Conservation (phyloP, 1,140 invertebrate species). For the Manduca sexta region DNA sequence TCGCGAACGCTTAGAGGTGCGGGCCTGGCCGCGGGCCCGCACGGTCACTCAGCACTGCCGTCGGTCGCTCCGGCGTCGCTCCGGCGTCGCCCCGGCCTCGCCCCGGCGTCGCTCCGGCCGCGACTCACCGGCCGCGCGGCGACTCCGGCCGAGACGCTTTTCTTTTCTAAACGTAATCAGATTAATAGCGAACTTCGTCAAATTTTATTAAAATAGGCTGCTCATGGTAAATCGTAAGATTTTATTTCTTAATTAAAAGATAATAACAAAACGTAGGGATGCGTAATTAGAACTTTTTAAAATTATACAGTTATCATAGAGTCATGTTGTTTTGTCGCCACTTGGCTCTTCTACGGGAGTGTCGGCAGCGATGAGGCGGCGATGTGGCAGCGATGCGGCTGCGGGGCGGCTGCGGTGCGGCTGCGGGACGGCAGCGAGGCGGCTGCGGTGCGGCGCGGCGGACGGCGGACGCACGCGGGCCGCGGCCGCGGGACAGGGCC, state of each 20-base stretch:
- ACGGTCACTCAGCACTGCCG: slow-evolving; percentile 19
- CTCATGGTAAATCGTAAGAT: slow-evolving; percentile 70
- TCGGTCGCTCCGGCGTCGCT: slow-evolving; percentile 10
- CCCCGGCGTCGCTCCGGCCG: slow-evolving; percentile 13
- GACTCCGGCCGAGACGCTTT: slow-evolving; percentile 45
- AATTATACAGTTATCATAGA: slow-evolving; percentile 72
- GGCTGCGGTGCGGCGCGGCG: slow-evolving; percentile 1
- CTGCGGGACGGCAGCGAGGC: neutral
- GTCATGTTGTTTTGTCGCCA: slow-evolving; percentile 51
- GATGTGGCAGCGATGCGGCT: slow-evolving; percentile 1
- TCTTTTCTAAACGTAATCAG: slow-evolving; percentile 63
- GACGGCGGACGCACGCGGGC: neutral
- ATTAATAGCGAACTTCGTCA: slow-evolving; percentile 67
- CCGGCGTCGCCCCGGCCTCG: no score
- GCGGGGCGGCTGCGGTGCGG: slow-evolving; percentile 10
- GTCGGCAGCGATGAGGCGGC: slow-evolving; percentile 1
- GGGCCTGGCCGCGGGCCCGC: slow-evolving; percentile 12
- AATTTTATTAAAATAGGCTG: slow-evolving; percentile 69
- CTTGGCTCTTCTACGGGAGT: slow-evolving; percentile 26
- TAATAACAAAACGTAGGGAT: slow-evolving; percentile 71
- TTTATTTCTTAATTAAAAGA: slow-evolving; percentile 72
- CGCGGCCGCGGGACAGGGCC: neutral
- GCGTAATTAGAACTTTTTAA: slow-evolving; percentile 73
- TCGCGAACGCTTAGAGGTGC: slow-evolving; percentile 41
- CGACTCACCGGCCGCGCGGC: slow-evolving; percentile 18